A percentile compares a stretch with the other conserved stretches of the same genome.
Conservation (phyloP, 1,140 invertebrate species). For the Frieseomelitta varia region DNA sequence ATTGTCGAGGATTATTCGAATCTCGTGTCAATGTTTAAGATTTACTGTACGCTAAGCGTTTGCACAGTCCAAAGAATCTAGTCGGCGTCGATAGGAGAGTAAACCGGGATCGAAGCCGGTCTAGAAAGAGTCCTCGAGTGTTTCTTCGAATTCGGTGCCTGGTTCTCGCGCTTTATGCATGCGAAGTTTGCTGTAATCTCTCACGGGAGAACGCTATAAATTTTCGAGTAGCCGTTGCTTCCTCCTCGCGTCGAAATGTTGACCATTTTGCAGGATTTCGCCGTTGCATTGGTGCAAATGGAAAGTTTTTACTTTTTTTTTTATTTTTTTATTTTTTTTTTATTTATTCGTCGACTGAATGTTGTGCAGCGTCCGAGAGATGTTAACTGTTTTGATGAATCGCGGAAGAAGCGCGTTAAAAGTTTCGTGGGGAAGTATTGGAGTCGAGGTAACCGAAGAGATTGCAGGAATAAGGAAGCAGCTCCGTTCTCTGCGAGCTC, state of each 20-base stretch:
- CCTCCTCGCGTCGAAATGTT: background rate
- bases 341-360: background rate
- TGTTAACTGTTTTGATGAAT: background rate
- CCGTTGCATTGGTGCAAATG: background rate
- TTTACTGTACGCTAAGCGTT: conserved; percentile 14
- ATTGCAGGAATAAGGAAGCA: no score
- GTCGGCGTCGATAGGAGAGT: conserved; percentile 16
- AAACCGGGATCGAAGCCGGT: background rate
- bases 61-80: conserved; percentile 19
- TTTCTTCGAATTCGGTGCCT: conserved; percentile 23
- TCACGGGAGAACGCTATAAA: conserved; percentile 4
- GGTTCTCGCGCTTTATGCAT: conserved; percentile 15
- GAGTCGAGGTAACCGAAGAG: no score
- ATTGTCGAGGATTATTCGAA: background rate
- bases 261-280: background rate
- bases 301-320: no score
- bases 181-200: background rate
- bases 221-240: conserved; percentile 2
- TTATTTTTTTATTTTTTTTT: background rate
- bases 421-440: no score
- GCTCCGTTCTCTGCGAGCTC: no score
- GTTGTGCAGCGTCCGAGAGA: background rate
- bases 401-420: no score
- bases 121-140: background rate
- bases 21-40: conserved; percentile 35